Percentiles rank a stretch among this genome's conserved stretches.
These are phyloP conservation scores for Adoxophyes honmai DNA, from an alignment of 1,140 invertebrate genomes.

Conservation along the genomic window DNA sequence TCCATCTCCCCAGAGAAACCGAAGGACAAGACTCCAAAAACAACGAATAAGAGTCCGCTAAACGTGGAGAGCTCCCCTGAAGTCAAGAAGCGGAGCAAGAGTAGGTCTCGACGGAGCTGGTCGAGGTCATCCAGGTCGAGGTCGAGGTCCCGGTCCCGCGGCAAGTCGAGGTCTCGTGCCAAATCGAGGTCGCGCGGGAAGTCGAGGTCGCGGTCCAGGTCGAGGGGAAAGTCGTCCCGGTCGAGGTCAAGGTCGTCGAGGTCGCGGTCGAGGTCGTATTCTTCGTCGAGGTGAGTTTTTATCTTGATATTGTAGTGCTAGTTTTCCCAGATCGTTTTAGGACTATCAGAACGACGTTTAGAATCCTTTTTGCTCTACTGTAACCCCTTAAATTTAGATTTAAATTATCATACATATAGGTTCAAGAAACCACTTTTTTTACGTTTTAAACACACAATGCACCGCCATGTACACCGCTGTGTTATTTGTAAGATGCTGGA, in stretches of 20 bases:
- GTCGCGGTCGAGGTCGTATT: slow-evolving; percentile 60
- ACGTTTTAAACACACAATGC: too few species aligned
- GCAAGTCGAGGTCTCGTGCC: slow-evolving; percentile 32
- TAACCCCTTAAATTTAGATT: too few species aligned
- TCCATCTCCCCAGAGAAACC: slow-evolving; percentile 24
- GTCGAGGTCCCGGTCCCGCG: slow-evolving; percentile 33
- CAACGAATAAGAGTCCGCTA: slow-evolving; percentile 39
- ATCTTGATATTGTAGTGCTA: slow-evolving; percentile 13
- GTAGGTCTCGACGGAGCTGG: slow-evolving; percentile 43
- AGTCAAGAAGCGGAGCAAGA: slow-evolving; percentile 31
- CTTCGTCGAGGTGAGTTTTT: slow-evolving; percentile 64
- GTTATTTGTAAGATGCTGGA: too few species aligned
- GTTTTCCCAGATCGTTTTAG: too few species aligned
- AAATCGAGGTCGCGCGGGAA: slow-evolving; percentile 49
- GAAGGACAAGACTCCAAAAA: slow-evolving; percentile 24
- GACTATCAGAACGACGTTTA: too few species aligned
- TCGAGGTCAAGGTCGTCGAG: slow-evolving; percentile 63
- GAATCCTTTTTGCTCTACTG: too few species aligned
- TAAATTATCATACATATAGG: too few species aligned
- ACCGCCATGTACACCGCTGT: too few species aligned
- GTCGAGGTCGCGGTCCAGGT: slow-evolving; percentile 57
- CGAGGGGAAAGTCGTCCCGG: slow-evolving; percentile 73
- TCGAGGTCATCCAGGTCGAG: slow-evolving; percentile 56
- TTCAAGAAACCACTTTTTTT: too few species aligned
- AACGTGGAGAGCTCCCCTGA: slow-evolving; percentile 50